Base-by-base conservation (phyloP, 1,140 invertebrate species). In the Leptonema lineaticorne region DNA sequence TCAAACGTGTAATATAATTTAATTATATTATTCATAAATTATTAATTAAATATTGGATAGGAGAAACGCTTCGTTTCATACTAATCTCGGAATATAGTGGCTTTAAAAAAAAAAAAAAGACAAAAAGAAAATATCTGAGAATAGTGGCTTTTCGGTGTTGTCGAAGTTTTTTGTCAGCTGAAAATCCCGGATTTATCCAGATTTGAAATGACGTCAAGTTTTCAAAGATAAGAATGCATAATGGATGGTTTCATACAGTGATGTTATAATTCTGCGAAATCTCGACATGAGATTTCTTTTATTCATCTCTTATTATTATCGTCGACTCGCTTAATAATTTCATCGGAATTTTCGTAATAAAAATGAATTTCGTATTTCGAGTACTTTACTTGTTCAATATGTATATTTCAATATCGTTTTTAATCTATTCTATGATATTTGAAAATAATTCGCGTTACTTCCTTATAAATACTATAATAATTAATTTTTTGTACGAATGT, bases 141-240 rank as follows among this genome's bases (percentile, higher is more conserved):
- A 33, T 33, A 16, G 37, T 45, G 29, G 5, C 29, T 5, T 11
- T 6, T 33, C 5, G 29, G 5, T 6, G 5, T 48, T 48, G 3
- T 3, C 2, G 11, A 1, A 11, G 1, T 14, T 4, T 53, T 53
- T 53, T 53, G 50, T 53, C 50, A 53, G 22, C 50, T 53, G 50
- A 26, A 26, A 53, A 4, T 11, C 18, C 9, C 22, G 20, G 50
- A 53, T 53, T 53, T 53, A 53, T 53, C 50, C 27, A 11, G 50
- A 26, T 9, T 53, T 53, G 50, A 24, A 4, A 33, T 22, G 22
- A 24, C 22, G 50, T 53, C 50, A 22, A 53, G 22, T 26, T 53
- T 53, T 53, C 22, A 14, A n/a, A 26, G 50, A 53, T 53, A 53
- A 53, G 50, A 22, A 26, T 26, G 50, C 50, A 53, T 26, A 53